Evolutionary conservation across 1,140 invertebrate genomes (phyloP).

Genomic region (Trialeurodes vaporariorum): DNA sequence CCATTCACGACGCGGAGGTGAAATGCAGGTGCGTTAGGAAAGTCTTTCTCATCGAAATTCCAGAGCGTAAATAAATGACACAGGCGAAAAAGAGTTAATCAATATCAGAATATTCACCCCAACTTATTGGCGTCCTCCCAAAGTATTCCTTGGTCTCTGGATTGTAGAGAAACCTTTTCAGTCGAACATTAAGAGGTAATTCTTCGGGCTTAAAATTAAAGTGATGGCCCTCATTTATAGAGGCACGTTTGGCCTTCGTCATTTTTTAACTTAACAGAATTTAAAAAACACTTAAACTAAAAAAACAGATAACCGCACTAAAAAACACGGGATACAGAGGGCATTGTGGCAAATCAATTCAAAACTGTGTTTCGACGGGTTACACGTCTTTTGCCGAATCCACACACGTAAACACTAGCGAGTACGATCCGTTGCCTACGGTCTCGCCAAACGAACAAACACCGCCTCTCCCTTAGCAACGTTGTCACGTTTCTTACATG

Average conservation of each 20-base stretch:
- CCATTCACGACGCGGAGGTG: neutral
- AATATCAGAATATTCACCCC: slow-evolving; percentile 64
- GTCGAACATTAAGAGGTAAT: slow-evolving; percentile 3
- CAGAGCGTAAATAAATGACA: too few relatives aligned
- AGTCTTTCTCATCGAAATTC: too few relatives aligned
- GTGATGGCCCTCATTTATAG: neutral
- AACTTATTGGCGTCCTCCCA: slow-evolving; percentile 74
- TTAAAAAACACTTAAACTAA: neutral
- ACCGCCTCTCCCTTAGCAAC: neutral
- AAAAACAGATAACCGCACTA: too few relatives aligned
- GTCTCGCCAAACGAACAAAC: neutral
- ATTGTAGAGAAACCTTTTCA: slow-evolving; percentile 61
- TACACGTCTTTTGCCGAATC: neutral
- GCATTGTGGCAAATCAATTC: too few relatives aligned
- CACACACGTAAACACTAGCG: neutral
- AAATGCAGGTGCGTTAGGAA: neutral
- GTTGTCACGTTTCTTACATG: neutral
- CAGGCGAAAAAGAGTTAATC: too few relatives aligned
- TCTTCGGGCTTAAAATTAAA: neutral
- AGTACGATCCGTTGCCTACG: neutral
- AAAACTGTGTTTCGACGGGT: too few relatives aligned
- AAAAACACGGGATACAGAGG: too few relatives aligned
- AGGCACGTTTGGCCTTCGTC: neutral
- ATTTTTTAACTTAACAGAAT: neutral
- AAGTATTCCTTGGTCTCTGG: slow-evolving; percentile 75